A percentile compares a stretch with the other conserved stretches of the same genome.
Evolutionary conservation across 2,113 vertebrate species (phyloP).

Genomic region (Charina bottae): DNA sequence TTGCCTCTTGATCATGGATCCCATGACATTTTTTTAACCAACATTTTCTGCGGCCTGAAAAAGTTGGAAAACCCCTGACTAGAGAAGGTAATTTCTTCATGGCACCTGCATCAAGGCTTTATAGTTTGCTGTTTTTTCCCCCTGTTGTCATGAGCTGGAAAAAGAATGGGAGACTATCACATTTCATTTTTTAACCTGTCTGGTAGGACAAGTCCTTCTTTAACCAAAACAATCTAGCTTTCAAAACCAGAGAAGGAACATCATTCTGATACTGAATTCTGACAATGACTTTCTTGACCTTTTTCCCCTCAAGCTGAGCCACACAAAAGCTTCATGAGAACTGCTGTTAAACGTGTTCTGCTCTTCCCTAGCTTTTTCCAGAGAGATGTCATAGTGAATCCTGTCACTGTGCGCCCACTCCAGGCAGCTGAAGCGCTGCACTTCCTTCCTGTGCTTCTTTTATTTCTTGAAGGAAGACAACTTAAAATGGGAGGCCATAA

Average conservation of each 20-base stretch:
- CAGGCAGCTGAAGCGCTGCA: neutral
- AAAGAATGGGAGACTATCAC: neutral
- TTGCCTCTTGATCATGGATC: neutral
- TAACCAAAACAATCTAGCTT: neutral
- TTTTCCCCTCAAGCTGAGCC: neutral
- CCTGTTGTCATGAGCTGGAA: neutral
- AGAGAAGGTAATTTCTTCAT: neutral
- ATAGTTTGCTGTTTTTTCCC: neutral
- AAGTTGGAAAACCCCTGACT: neutral
- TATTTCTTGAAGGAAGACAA: neutral
- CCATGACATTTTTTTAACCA: neutral
- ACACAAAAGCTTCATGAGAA: neutral
- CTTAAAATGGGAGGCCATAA: neutral
- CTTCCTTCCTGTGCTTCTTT: neutral
- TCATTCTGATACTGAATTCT: neutral
- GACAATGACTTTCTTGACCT: neutral
- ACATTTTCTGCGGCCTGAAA: neutral
- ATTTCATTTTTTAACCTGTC: too few species aligned
- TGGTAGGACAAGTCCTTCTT: too few species aligned
- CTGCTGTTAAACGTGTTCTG: neutral
- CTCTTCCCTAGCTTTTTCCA: neutral
- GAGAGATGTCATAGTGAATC: neutral
- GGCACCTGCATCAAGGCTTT: neutral
- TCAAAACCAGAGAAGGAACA: neutral
- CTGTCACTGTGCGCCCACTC: neutral